Conservation (phyloP, 2,888 invertebrate genomes). For the Hoplodrina ambigua region DNA sequence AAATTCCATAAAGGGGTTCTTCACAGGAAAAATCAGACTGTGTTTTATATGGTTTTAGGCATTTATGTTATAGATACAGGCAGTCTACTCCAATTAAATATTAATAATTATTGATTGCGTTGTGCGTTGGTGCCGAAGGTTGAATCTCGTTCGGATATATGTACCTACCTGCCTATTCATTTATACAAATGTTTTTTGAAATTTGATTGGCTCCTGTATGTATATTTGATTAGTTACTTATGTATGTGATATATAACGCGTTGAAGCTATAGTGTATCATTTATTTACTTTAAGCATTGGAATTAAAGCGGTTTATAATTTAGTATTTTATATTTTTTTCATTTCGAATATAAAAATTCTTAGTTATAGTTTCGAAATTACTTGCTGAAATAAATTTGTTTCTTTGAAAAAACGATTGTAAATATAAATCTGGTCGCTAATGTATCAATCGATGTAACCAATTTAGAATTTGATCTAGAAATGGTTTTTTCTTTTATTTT, state of each 20-base stretch:
- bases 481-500: slow-evolving; percentile 31
- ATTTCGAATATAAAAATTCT: slow-evolving; percentile 20
- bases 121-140: slow-evolving; percentile 16
- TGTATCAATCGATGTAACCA: slow-evolving; percentile 36
- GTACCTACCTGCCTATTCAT: not conserved
- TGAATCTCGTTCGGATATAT: slow-evolving; percentile 50
- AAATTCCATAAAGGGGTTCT: too few relatives aligned
- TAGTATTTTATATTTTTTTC: slow-evolving; percentile 18
- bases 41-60: too few relatives aligned
- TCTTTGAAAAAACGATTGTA: slow-evolving; percentile 24
- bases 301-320: slow-evolving; percentile 34
- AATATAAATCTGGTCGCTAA: slow-evolving; percentile 38
- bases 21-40: too few relatives aligned
- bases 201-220: slow-evolving; percentile 19
- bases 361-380: slow-evolving; percentile 26
- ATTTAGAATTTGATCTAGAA: slow-evolving; percentile 9
- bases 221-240: slow-evolving; percentile 26
- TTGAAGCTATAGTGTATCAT: slow-evolving; percentile 24
- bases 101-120: not conserved
- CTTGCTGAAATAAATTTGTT: slow-evolving; percentile 38
- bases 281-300: slow-evolving; percentile 30
- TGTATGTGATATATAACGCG: slow-evolving; percentile 40
- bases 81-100: too few relatives aligned
- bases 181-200: not conserved
- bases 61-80: too few relatives aligned